phyloP scores from a whole-genome alignment of 2,797 vertebrate species.

The Bradypodion ventrale region DNA sequence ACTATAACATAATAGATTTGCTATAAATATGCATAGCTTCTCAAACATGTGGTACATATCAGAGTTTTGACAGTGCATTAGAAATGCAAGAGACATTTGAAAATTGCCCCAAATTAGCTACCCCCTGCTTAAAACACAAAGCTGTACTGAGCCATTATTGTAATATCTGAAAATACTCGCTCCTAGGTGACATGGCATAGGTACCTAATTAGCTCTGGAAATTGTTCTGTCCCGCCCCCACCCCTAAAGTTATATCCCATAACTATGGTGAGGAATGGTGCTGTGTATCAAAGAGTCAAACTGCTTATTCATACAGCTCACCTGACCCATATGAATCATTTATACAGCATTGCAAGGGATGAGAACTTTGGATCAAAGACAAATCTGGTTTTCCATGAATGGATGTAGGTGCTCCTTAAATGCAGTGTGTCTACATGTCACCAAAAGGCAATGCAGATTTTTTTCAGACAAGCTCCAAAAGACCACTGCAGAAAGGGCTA shows the following conservation, averaged over 20 bases:
- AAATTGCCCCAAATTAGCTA: slow-evolving; percentile 29
- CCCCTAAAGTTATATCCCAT: not conserved
- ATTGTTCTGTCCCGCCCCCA: not conserved
- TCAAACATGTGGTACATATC: slow-evolving; percentile 44
- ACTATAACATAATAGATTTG: slow-evolving; percentile 49
- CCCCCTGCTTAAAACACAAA: slow-evolving; percentile 17
- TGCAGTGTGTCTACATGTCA: too few species aligned
- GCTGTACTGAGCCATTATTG: slow-evolving; percentile 20
- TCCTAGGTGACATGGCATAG: not conserved
- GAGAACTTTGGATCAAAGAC: not conserved
- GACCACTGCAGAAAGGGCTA: not conserved
- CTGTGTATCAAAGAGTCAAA: not conserved
- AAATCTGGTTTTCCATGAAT: not conserved
- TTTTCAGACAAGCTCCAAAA: not conserved
- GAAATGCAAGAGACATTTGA: slow-evolving; percentile 33
- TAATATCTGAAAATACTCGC: not conserved
- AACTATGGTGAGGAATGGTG: not conserved
- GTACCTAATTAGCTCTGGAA: not conserved
- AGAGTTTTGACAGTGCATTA: slow-evolving; percentile 42
- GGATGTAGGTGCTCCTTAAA: not conserved
- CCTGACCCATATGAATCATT: not conserved
- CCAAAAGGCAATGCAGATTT: not conserved
- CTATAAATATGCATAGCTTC: slow-evolving; percentile 28
- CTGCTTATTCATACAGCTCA: not conserved
- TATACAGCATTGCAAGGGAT: not conserved